These are phyloP conservation scores for Orchestia grillus DNA, from an alignment of 1,140 invertebrate species.

Conservation along the genomic window DNA sequence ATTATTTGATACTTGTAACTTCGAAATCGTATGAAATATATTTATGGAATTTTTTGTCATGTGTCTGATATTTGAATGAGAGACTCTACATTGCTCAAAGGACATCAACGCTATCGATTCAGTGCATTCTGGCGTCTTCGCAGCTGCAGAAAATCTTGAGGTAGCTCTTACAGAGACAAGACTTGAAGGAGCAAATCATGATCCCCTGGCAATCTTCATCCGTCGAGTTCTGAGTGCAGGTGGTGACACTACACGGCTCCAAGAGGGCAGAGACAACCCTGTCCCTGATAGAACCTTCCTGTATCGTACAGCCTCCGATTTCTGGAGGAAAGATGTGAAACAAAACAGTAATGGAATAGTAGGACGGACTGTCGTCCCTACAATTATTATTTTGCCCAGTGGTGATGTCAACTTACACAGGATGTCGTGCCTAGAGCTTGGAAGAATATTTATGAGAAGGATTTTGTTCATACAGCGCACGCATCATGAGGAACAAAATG, in stretches of 20 bases:
- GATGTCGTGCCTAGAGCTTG: not conserved
- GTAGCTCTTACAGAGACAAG: not conserved
- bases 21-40: not conserved
- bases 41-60: not conserved
- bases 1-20: not conserved
- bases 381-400: not conserved
- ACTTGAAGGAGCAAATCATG: not conserved
- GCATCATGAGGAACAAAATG: not conserved
- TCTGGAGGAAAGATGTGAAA: not conserved
- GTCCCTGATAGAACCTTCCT: no score
- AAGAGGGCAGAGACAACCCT: no score
- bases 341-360: not conserved
- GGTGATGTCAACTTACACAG: not conserved
- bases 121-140: not conserved
- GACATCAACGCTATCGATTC: not conserved
- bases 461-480: not conserved
- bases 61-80: not conserved
- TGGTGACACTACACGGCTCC: no score
- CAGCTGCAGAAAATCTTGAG: not conserved
- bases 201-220: no score
- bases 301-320: not conserved
- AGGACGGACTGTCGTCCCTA: not conserved
- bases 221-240: not conserved
- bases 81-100: not conserved
- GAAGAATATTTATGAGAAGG: not conserved